A percentile compares a stretch with the other conserved stretches of the same genome.
Conservation (phyloP, 2,113 vertebrate species). For the Ptyas mucosa region DNA sequence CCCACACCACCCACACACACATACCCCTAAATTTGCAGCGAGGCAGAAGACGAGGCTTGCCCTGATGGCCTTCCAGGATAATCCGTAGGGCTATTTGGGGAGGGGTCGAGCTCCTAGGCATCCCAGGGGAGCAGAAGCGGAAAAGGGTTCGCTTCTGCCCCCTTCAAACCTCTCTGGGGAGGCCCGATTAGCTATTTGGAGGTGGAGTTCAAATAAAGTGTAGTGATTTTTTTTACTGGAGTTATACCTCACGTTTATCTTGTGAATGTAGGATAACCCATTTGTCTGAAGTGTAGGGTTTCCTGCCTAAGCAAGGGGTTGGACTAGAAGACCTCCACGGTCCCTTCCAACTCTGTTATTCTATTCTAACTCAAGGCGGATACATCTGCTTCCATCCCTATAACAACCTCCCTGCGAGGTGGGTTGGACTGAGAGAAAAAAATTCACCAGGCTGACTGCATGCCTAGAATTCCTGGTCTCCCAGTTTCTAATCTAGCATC, state of each 20-base stretch:
- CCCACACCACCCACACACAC: rapidly evolving
- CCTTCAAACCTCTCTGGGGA: neutral
- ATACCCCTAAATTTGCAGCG: too few species aligned
- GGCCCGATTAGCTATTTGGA: neutral
- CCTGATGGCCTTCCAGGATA: neutral
- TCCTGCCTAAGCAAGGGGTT: too few species aligned
- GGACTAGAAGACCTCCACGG: too few species aligned
- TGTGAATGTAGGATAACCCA: neutral
- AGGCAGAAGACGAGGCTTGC: neutral
- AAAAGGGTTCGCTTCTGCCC: neutral
- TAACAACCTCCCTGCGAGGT: neutral
- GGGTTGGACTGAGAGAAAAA: neutral
- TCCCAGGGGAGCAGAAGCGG: neutral
- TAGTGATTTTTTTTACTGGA: neutral
- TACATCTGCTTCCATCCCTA: neutral
- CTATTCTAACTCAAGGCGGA: neutral
- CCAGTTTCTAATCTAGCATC: neutral
- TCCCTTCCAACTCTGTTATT: too few species aligned
- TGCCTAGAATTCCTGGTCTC: neutral
- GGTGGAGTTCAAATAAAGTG: neutral
- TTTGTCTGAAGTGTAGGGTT: too few species aligned
- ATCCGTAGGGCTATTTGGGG: neutral
- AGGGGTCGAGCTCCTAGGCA: neutral
- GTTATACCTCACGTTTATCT: neutral
- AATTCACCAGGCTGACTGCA: neutral